A percentile compares a stretch with the other conserved stretches of the same genome.
phyloP scores from a whole-genome alignment of 2,797 vertebrate species.

The Catostomus latipinnis region DNA sequence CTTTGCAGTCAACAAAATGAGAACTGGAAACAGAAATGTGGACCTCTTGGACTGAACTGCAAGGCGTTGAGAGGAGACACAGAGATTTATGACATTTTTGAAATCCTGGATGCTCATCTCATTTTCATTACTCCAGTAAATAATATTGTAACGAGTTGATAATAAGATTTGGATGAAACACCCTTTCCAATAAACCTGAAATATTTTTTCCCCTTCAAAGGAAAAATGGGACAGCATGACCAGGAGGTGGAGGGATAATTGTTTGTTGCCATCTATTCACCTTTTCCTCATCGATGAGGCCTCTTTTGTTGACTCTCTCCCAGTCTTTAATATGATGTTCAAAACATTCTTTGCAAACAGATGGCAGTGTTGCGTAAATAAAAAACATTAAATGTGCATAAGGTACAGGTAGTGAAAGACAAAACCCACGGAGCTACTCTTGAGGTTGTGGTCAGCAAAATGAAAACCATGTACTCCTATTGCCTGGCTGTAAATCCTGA shows the following conservation, averaged over 20 bases:
- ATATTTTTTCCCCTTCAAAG: constrained; percentile 67
- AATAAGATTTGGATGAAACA: background rate
- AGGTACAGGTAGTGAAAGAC: constrained; percentile 96
- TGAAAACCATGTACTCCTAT: constrained; percentile 90
- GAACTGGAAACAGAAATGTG: constrained; percentile 95
- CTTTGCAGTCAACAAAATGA: constrained; percentile 94
- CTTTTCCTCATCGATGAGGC: constrained; percentile 96
- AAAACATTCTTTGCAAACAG: background rate
- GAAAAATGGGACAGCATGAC: constrained; percentile 99
- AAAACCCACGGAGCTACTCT: constrained; percentile 92
- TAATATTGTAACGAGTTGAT: too few relatives aligned
- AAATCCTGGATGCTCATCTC: constrained; percentile 94
- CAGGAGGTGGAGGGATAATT: constrained; percentile 94
- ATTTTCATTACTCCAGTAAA: constrained; percentile 96
- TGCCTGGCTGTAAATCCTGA: constrained; percentile 70
- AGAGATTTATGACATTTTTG: constrained; percentile 94
- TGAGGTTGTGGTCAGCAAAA: constrained; percentile 96
- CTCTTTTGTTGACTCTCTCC: background rate
- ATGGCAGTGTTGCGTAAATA: background rate
- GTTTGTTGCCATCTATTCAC: constrained; percentile 89
- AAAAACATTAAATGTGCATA: background rate
- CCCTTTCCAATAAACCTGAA: background rate
- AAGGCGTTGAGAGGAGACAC: constrained; percentile 98
- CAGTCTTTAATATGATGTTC: background rate
- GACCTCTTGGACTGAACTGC: constrained; percentile 89